Evolutionary conservation across 1,140 invertebrate species (phyloP), one percentile per base, ranked within the genome.

Genomic region (Parapsyche elsis): DNA sequence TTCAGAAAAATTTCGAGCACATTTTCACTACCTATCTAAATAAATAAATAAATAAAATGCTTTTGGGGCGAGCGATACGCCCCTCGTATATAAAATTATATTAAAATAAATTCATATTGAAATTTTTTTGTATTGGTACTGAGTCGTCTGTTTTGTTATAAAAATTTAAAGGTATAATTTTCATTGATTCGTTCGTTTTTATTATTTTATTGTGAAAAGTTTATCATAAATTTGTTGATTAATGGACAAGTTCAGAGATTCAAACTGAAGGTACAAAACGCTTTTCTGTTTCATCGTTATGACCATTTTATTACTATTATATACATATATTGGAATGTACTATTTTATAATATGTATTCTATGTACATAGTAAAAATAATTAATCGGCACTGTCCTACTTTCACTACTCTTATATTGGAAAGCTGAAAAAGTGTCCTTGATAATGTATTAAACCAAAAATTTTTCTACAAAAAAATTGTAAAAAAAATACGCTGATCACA

Each of bases 401-500:
- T 67, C 64, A 67, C 64, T 24, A 26, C 64, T 67, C 64, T 67
- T 67, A 67, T 67, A 67, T 67, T 67, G 24, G 64, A 67, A 67
- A 67, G 64, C 64, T 67, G 64, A 67, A 67, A 67, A 67, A 67
- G 64, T 67, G 64, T 67, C 64, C 64, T 67, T 67, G 64, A 67
- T 67, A 67, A 67, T 67, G 64, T 67, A 67, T 67, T 67, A 67
- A 67, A 67, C 64, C 64, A 67, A 67, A 67, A 67, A 61, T 19
- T 61, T 61, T 61, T 61, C 57, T 61, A 61, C 57, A 67, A 67
- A 53, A 53, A 53, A 53, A 53, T 14, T 14, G 49, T 5, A 53
- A 53, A 53, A 16, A 53, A 53, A 16, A 53, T 12, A 53, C 12
- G 16, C 4, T 14, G 16, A 53, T 5, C 49, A 53, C 24, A 67